A percentile compares a stretch with the other conserved stretches of the same genome.
Conservation (phyloP, 2,888 invertebrate genomes). For the Electrophaes corylata region DNA sequence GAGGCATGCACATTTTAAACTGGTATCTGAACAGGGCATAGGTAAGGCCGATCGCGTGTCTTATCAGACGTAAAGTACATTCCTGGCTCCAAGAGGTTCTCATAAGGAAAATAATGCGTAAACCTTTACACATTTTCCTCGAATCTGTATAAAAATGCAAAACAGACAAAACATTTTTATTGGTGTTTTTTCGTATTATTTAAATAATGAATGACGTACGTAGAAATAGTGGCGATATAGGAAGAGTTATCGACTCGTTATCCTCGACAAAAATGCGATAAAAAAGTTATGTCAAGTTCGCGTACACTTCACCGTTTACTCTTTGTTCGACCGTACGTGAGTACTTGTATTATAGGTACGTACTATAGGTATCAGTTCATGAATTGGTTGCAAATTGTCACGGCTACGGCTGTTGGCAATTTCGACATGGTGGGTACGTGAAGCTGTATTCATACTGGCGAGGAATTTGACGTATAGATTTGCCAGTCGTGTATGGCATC, state of each 20-base stretch:
- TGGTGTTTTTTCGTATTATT: constrained; percentile 4
- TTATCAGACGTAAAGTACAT: constrained; percentile 13
- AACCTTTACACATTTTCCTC: background rate
- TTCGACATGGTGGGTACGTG: constrained; percentile 33
- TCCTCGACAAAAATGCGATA: constrained; percentile 56
- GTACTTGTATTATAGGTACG: background rate
- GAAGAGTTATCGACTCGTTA: constrained; percentile 54
- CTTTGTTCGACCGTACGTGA: constrained; percentile 10
- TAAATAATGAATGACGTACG: constrained; percentile 14
- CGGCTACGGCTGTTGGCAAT: constrained; percentile 33
- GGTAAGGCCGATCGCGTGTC: background rate
- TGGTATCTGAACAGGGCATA: too few relatives aligned
- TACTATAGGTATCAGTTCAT: constrained; percentile 8
- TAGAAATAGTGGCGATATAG: constrained; percentile 45
- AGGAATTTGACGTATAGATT: background rate
- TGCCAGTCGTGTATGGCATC: background rate
- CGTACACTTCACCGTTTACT: constrained; percentile 4
- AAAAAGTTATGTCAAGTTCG: constrained; percentile 40
- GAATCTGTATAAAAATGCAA: constrained; percentile 1
- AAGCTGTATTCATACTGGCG: background rate
- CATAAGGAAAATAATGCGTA: constrained; percentile 16
- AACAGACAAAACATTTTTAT: background rate
- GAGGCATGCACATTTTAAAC: too few relatives aligned
- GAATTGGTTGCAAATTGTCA: constrained; percentile 32
- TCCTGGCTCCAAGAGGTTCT: background rate